Percentiles rank a stretch among this genome's conserved stretches.
Conservation (phyloP, 2,797 vertebrate species). For the Rachycentron canadum region DNA sequence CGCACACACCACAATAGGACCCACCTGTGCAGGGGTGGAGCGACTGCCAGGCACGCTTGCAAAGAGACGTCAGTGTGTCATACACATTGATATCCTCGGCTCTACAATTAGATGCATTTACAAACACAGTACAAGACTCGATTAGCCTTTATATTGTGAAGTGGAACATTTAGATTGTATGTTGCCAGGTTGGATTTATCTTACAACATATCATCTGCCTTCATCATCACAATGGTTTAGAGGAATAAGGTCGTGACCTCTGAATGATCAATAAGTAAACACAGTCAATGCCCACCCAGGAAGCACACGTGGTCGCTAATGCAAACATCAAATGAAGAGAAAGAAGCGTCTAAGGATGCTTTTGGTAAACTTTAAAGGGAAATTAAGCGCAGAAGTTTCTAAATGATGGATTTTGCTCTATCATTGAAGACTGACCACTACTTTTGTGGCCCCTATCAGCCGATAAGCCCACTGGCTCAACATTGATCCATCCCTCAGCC, state of each 20-base stretch:
- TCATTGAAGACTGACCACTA: constrained; percentile 41
- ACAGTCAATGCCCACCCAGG: constrained; percentile 47
- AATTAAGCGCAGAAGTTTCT: constrained; percentile 56
- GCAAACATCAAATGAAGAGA: constrained; percentile 32
- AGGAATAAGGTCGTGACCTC: constrained; percentile 63
- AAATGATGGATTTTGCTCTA: constrained; percentile 60
- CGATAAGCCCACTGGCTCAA: constrained; percentile 76
- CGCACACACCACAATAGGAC: constrained; percentile 63
- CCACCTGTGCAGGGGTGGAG: constrained; percentile 75
- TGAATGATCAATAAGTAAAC: constrained; percentile 73
- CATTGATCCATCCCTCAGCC: constrained; percentile 72
- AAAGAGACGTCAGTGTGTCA: constrained; percentile 63
- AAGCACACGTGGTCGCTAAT: constrained; percentile 31
- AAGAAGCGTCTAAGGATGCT: constrained; percentile 9
- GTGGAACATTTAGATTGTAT: constrained; percentile 45
- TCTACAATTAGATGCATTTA: constrained; percentile 58
- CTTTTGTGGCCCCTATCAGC: constrained; percentile 69
- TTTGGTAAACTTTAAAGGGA: constrained; percentile 37
- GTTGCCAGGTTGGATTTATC: constrained; percentile 56
- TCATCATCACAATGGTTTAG: constrained; percentile 74
- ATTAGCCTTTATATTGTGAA: constrained; percentile 47
- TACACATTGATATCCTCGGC: constrained; percentile 46
- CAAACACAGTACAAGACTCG: constrained; percentile 44
- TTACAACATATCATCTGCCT: constrained; percentile 67
- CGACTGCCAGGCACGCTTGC: constrained; percentile 48